These are phyloP conservation scores for Noctilio leporinus DNA, from an alignment of 2,113 vertebrate species.

Conservation along the genomic window DNA sequence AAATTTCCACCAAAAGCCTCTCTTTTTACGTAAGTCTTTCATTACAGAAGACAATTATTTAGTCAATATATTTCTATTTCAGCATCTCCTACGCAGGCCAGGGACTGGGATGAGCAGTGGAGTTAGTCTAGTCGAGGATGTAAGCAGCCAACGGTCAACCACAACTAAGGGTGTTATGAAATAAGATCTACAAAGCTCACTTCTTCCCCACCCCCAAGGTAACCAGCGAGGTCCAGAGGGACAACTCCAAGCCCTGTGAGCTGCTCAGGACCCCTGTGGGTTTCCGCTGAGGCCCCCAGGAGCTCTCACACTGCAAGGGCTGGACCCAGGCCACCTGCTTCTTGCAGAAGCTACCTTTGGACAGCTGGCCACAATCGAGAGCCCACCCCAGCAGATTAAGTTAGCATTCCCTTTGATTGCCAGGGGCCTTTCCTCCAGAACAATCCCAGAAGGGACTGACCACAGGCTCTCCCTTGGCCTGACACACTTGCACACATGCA, in stretches of 20 bases:
- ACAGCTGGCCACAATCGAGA: slow-evolving; percentile 45
- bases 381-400: not conserved
- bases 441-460: not conserved
- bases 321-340: not conserved
- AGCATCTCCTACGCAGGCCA: not conserved
- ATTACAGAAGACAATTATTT: not conserved
- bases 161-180: not conserved
- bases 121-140: not conserved
- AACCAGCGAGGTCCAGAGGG: not conserved
- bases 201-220: too few relatives aligned
- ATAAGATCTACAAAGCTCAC: not conserved
- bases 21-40: not conserved
- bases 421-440: not conserved
- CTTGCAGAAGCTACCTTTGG: slow-evolving; percentile 23
- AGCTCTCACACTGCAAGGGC: not conserved
- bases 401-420: not conserved
- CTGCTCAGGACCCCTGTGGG: not conserved
- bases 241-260: not conserved
- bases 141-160: not conserved
- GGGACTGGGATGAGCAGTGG: not conserved
- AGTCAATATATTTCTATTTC: not conserved
- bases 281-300: fast-evolving
- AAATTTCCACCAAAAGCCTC: not conserved
- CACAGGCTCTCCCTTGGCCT: fast-evolving
- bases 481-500: fast-evolving